Evolutionary conservation across 2,888 invertebrate genomes (phyloP).

Genomic region (Ceraclea dissimilis): DNA sequence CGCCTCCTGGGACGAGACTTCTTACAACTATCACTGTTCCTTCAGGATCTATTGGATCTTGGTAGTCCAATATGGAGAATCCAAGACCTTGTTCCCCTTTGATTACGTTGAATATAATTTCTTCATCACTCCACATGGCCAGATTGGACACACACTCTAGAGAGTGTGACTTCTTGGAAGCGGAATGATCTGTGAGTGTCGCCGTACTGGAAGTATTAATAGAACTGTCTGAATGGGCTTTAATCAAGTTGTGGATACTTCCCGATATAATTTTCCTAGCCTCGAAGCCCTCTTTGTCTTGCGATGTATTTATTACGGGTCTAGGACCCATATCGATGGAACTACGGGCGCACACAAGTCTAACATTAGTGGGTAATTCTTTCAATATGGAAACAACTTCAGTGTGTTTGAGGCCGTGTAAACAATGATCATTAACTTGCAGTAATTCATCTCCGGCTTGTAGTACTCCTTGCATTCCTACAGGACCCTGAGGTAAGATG

Average conservation of each 20-base stretch:
- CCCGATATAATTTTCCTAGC: slow-evolving; percentile 78
- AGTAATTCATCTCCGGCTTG: slow-evolving; percentile 93
- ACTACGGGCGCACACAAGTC: slow-evolving; percentile 82
- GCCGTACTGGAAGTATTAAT: slow-evolving; percentile 82
- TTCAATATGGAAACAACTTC: slow-evolving; percentile 95
- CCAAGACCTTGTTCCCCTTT: slow-evolving; percentile 96
- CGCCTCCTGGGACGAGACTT: slow-evolving; percentile 94
- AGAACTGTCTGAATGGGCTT: slow-evolving; percentile 93
- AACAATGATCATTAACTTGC: slow-evolving; percentile 88
- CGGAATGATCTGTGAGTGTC: slow-evolving; percentile 59
- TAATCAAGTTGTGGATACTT: slow-evolving; percentile 81
- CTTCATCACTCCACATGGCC: slow-evolving; percentile 95
- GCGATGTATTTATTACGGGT: slow-evolving; percentile 69
- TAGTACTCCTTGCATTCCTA: slow-evolving; percentile 85
- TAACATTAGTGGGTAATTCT: slow-evolving; percentile 82
- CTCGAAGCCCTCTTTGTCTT: slow-evolving; percentile 73
- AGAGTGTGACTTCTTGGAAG: slow-evolving; percentile 77
- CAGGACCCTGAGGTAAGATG: slow-evolving; percentile 93
- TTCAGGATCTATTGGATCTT: slow-evolving; percentile 92
- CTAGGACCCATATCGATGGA: slow-evolving; percentile 59
- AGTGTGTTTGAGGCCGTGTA: slow-evolving; percentile 90
- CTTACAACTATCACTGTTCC: slow-evolving; percentile 96
- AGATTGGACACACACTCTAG: slow-evolving; percentile 90
- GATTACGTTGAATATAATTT: slow-evolving; percentile 82
- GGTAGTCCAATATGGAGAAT: slow-evolving; percentile 96